Conservation (phyloP, 2,797 vertebrate species). For the Smutsia temminckii region DNA sequence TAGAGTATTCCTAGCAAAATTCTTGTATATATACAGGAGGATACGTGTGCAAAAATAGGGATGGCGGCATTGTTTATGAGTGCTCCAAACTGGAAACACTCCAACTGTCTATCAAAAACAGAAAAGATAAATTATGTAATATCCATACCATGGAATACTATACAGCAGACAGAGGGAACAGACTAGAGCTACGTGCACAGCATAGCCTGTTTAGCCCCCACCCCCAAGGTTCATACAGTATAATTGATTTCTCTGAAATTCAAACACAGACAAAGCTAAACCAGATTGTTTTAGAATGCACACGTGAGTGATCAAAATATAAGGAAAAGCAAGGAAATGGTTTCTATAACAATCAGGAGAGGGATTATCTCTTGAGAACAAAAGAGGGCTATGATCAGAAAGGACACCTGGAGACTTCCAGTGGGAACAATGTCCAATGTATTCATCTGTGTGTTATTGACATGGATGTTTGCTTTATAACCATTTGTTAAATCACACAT, state of each 20-base stretch:
- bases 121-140: background rate
- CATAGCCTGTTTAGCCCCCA: background rate
- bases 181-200: background rate
- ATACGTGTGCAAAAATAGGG: background rate
- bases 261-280: background rate
- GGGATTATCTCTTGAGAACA: slow-evolving; percentile 3
- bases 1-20: background rate
- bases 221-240: background rate
- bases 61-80: background rate
- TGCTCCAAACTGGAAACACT: background rate
- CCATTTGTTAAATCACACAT: background rate
- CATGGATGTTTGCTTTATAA: background rate
- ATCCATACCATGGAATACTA: background rate
- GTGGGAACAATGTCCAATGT: background rate
- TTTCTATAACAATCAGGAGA: background rate
- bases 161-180: background rate
- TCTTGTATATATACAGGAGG: background rate
- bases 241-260: background rate
- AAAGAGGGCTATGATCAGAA: background rate
- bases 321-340: background rate
- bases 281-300: background rate
- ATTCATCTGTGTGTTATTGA: background rate
- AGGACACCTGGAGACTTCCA: background rate
- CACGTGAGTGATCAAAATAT: background rate
- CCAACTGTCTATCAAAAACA: background rate